A percentile compares a stretch with the other conserved stretches of the same genome.
These are phyloP conservation scores for Polydesmus complanatus DNA, from an alignment of 2,888 invertebrate genomes.

Conservation along the genomic window DNA sequence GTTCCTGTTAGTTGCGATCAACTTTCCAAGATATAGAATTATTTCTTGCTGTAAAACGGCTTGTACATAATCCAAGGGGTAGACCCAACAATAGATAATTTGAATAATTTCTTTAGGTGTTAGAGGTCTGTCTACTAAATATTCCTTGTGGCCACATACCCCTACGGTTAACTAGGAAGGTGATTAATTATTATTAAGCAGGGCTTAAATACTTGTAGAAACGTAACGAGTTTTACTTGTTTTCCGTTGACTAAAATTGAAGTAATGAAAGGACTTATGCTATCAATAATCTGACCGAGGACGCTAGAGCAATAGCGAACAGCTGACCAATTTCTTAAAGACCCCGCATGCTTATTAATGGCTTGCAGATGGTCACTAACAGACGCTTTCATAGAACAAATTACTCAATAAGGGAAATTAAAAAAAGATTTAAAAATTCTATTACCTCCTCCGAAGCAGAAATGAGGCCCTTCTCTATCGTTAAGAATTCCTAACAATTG, in stretches of 20 bases:
- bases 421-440: no score
- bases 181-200: constrained; percentile 19
- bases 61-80: constrained; percentile 78
- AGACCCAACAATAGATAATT: constrained; percentile 78
- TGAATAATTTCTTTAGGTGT: constrained; percentile 88
- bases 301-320: constrained; percentile 91
- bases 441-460: constrained; percentile 46
- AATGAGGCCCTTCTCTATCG: constrained; percentile 65
- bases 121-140: constrained; percentile 94
- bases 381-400: no score
- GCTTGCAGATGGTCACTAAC: background rate
- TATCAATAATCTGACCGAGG: constrained; percentile 87
- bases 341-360: constrained; percentile 64
- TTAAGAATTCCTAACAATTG: constrained; percentile 71
- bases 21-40: constrained; percentile 80
- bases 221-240: no score
- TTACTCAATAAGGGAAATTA: no score
- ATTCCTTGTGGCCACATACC: constrained; percentile 84
- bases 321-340: constrained; percentile 74
- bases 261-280: constrained; percentile 95
- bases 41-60: constrained; percentile 88
- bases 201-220: no score
- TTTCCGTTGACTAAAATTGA: constrained; percentile 95
- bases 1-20: constrained; percentile 82
- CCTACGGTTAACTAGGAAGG: constrained; percentile 64